Percentiles rank a stretch among this genome's conserved stretches.
Conservation (phyloP, 1,140 invertebrate genomes). For the Drosophila azteca region DNA sequence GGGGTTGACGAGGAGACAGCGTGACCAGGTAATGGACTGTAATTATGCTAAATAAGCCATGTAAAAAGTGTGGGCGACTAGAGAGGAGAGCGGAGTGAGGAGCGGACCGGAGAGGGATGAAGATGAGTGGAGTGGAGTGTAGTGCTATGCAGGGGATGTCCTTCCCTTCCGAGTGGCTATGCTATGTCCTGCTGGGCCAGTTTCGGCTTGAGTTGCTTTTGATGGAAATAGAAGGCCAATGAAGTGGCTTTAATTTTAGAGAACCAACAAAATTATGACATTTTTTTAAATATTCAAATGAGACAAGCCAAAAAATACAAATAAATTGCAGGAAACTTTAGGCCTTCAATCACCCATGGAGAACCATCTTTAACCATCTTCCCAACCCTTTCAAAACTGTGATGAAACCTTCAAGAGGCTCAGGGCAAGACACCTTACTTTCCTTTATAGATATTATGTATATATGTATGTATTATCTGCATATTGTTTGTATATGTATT, state of each 20-base stretch:
- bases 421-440: not conserved
- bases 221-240: slow-evolving; percentile 45
- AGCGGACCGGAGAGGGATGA: not conserved
- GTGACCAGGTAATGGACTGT: slow-evolving; percentile 80
- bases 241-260: slow-evolving; percentile 40
- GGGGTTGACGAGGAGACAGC: slow-evolving; percentile 34
- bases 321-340: no score
- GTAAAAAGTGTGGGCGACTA: slow-evolving; percentile 59
- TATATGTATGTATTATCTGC: no score
- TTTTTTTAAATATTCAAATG: slow-evolving; percentile 23
- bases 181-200: slow-evolving; percentile 22
- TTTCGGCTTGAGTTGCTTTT: slow-evolving; percentile 28
- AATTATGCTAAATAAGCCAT: slow-evolving; percentile 80
- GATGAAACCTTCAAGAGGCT: not conserved
- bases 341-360: no score
- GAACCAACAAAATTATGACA: slow-evolving; percentile 27
- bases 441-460: not conserved
- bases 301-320: no score
- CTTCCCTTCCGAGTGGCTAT: slow-evolving; percentile 18
- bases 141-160: slow-evolving; percentile 12
- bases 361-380: no score
- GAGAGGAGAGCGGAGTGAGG: not conserved
- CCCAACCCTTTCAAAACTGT: no score
- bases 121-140: slow-evolving; percentile 16
- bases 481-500: no score